phyloP scores from a whole-genome alignment of 2,888 invertebrate species.

The Scotopteryx bipunctaria region DNA sequence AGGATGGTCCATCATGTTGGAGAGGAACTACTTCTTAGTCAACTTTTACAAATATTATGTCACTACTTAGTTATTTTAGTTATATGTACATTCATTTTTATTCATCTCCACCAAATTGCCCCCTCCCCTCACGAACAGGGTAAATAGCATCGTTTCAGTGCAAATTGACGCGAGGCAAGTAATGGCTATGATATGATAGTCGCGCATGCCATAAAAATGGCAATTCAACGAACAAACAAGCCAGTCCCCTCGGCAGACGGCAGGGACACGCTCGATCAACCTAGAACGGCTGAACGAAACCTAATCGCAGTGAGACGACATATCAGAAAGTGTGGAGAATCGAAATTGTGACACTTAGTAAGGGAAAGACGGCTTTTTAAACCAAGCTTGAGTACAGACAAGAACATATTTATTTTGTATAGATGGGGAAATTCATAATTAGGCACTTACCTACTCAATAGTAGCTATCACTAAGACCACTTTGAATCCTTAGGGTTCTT shows the following conservation, averaged over 20 bases:
- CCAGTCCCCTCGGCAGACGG: slow-evolving; percentile 45
- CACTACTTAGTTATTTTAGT: too few relatives aligned
- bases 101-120: not conserved
- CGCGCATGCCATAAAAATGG: slow-evolving; percentile 61
- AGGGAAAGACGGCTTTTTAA: too few relatives aligned
- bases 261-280: slow-evolving; percentile 54
- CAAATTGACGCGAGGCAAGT: slow-evolving; percentile 44
- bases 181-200: slow-evolving; percentile 53
- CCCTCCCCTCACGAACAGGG: slow-evolving; percentile 14
- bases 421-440: too few relatives aligned
- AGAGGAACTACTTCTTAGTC: too few relatives aligned
- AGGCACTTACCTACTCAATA: too few relatives aligned
- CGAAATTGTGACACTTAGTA: not conserved
- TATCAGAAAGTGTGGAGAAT: not conserved
- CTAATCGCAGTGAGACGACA: slow-evolving; percentile 35
- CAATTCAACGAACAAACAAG: slow-evolving; percentile 64
- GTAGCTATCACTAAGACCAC: too few relatives aligned
- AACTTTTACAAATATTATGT: too few relatives aligned
- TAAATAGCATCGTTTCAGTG: slow-evolving; percentile 36
- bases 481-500: too few relatives aligned
- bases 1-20: too few relatives aligned
- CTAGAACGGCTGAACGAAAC: slow-evolving; percentile 55
- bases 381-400: too few relatives aligned
- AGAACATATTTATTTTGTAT: too few relatives aligned
- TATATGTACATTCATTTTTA: too few relatives aligned